A percentile compares a stretch with the other conserved stretches of the same genome.
Conservation (phyloP, 2,113 vertebrate genomes). For the Tenrec ecaudatus region DNA sequence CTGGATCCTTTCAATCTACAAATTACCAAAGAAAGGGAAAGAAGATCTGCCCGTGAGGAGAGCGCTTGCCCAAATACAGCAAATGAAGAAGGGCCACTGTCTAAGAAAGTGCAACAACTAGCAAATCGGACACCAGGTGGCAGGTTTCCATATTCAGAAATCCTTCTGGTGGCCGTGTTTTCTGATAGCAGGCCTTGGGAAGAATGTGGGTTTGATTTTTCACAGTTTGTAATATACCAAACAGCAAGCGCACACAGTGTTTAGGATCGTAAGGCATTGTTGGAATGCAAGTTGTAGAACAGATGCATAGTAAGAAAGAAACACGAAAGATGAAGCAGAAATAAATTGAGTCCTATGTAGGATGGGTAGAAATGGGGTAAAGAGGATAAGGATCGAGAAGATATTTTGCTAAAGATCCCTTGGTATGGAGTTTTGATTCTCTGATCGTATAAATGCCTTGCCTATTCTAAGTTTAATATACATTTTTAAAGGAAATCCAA, state of each 20-base stretch:
- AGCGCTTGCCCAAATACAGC: background rate
- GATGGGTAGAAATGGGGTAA: background rate
- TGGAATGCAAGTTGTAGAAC: background rate
- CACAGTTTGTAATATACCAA: background rate
- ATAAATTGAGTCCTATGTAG: background rate
- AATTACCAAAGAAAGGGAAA: constrained; percentile 66
- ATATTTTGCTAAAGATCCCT: background rate
- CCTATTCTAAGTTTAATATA: background rate
- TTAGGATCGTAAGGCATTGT: background rate
- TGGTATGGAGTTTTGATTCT: background rate
- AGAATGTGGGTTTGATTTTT: background rate
- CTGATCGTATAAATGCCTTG: background rate
- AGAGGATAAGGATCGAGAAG: background rate
- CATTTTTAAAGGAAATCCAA: background rate
- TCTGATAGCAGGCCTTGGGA: background rate
- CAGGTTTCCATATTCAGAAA: background rate
- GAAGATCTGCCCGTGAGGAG: constrained; percentile 19
- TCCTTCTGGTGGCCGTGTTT: constrained; percentile 25
- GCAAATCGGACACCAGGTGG: background rate
- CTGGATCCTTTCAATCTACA: constrained; percentile 93
- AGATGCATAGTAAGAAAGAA: background rate
- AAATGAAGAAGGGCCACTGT: background rate
- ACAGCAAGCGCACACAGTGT: background rate
- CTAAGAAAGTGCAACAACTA: constrained; percentile 49
- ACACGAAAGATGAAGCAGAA: background rate